Evolutionary conservation across 2,888 invertebrate genomes (phyloP), one percentile per base, ranked within the genome.

Genomic region (Meliscaeva auricollis): DNA sequence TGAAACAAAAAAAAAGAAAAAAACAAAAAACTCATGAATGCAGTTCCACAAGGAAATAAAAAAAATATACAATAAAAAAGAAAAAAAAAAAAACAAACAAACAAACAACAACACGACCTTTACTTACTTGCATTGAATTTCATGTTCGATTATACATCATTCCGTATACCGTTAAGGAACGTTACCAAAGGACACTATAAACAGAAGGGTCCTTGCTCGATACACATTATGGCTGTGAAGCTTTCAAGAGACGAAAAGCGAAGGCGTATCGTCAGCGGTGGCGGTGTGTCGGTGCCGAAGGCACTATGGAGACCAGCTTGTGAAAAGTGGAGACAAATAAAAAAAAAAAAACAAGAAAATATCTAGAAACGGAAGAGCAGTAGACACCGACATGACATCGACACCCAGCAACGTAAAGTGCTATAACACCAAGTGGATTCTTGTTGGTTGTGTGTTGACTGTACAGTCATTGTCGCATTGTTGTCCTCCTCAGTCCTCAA

Each of bases 101-200:
- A 48, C 38, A 72, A 54, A 60, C 30, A 11, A n/a, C 38, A 6
- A 32, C 32, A 32, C 26, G 48, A 41, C 62, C 38, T 32, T 74
- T 20, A 58, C 78, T 78, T 62, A 74, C 83, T 84, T 84, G 74
- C 58, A 79, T 75, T 84, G 83, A 79, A 79, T 84, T 66, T 75
- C 70, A 58, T 84, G 83, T 84, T 84, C 83, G 79, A 84, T 84
- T 83, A 83, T 83, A 83, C 78, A 78, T 83, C 69, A 78, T 64
- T 70, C 50, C 74, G 69, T 70, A 38, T 9, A 48, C 56, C 44
- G 69, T 78, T 69, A 58, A 70, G 70, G 58, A 70, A 70, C 74
- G 74, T 74, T 70, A 70, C 78, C 74, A 30, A 58, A 66, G 56
- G 64, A 70, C 64, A 64, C 62, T 60, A 50, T 58, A 74, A 64